These are phyloP conservation scores for Remorina albescens DNA, from an alignment of 2,797 vertebrate genomes.

Conservation along the genomic window DNA sequence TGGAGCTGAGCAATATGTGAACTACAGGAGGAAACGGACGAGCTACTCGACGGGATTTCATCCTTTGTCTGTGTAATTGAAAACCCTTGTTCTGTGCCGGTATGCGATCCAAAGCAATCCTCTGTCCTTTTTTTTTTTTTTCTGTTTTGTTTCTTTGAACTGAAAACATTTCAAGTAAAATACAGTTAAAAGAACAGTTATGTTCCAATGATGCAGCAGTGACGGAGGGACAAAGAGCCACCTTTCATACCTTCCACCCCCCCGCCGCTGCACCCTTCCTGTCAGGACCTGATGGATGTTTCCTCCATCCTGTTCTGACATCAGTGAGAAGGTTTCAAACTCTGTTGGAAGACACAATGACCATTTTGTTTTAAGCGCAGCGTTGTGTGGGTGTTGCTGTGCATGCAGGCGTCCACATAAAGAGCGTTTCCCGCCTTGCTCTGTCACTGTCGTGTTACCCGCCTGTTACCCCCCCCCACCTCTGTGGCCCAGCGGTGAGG, in stretches of 20 bases:
- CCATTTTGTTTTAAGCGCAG: not conserved
- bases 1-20: not conserved
- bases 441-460: not conserved
- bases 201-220: not conserved
- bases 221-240: not conserved
- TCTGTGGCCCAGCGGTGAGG: not conserved
- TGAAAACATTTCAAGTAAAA: not conserved
- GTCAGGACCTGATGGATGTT: not conserved
- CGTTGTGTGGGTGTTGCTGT: not conserved
- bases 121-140: not conserved
- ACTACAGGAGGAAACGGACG: not conserved
- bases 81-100: not conserved
- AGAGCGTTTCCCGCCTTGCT: not conserved
- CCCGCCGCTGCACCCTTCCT: not conserved
- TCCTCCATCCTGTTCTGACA: not conserved
- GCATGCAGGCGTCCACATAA: not conserved
- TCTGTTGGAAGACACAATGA: not conserved
- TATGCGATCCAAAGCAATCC: not conserved
- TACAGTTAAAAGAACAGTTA: not conserved
- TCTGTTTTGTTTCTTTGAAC: not conserved
- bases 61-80: not conserved
- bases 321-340: not conserved
- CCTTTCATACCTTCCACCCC: not conserved
- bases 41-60: not conserved
- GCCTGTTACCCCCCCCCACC: conserved; percentile 8